Base-by-base conservation (phyloP, 2,797 vertebrate species). In the Lacerta agilis region DNA sequence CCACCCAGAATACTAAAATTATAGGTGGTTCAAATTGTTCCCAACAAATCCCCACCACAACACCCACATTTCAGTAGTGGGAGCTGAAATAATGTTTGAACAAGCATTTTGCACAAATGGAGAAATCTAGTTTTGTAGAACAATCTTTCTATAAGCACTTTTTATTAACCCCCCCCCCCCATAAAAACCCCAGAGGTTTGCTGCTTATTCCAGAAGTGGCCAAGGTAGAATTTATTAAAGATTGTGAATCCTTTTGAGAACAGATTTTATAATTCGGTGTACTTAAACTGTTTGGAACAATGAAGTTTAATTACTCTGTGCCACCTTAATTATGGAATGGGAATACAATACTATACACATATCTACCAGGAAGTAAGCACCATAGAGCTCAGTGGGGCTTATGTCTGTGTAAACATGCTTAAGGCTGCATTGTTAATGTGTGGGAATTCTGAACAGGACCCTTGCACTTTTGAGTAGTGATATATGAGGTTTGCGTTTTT, bases 71-170 rank as follows among this genome's bases (percentile, higher is more conserved):
- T 89, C 90, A 90, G 85, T 89, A 89, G 91, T 86, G 90, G 92
- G 91, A 92, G 90, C 87, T 92, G 92, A 93, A 90, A 92, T 91
- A 92, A 92, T 92, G 78, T 92, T 90, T 90, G 91, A 94, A 86
- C 91, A 88, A 94, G 91, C 90, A 82, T 92, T 91, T 92, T 93
- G 92, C 89, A 90, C 86, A 72, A 93, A 89, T 92, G 86, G 90
- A 20, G 87, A 91, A 87, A 67, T 90, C 76, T 89, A 86, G 87
- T 94, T 94, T 92, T 94, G 92, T 88, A 91, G 91, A 90, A 86
- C 88, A 90, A 73, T 90, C 83, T 93, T 89, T 87, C 85, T 91
- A 90, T 90, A 93, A 20, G 4, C 92, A 83, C 85, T 92, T 4
- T 0, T 58, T 82, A 84, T 87, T 55, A 55, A 49, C 45, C 3